Conservation (phyloP, 1,140 invertebrate genomes). For the Drosophila sp. region DNA sequence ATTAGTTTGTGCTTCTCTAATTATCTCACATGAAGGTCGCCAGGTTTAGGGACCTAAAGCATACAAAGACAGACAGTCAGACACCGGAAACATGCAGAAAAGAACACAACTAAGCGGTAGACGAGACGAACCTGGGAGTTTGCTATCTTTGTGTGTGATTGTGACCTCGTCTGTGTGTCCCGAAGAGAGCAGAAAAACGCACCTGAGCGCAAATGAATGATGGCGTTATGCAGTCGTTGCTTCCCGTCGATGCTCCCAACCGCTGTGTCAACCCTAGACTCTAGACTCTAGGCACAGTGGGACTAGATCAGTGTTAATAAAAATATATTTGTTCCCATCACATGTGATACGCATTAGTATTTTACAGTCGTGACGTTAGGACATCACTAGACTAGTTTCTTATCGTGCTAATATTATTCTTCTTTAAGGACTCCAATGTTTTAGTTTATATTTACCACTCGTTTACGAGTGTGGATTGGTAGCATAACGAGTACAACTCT, state of each 20-base stretch:
- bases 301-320: too few species aligned
- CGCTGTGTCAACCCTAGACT: not conserved
- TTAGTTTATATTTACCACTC: too few species aligned
- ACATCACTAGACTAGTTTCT: too few species aligned
- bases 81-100: slow-evolving; percentile 23
- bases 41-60: not conserved
- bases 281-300: slow-evolving; percentile 28
- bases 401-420: too few species aligned
- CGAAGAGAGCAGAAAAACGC: slow-evolving; percentile 63
- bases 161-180: slow-evolving; percentile 4
- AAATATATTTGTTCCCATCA: too few species aligned
- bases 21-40: too few species aligned
- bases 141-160: slow-evolving; percentile 5
- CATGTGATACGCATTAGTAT: too few species aligned
- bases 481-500: too few species aligned
- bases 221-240: slow-evolving; percentile 55
- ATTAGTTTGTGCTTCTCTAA: too few species aligned
- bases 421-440: too few species aligned
- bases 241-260: slow-evolving; percentile 1
- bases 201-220: slow-evolving; percentile 81
- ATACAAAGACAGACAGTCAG: slow-evolving; percentile 10
- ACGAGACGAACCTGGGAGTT: not conserved
- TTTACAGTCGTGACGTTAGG: too few species aligned
- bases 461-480: too few species aligned
- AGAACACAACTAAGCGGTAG: slow-evolving; percentile 41